These are phyloP conservation scores for Oncorhynchus mykiss DNA, from an alignment of 2,113 vertebrate genomes.

Conservation along the genomic window DNA sequence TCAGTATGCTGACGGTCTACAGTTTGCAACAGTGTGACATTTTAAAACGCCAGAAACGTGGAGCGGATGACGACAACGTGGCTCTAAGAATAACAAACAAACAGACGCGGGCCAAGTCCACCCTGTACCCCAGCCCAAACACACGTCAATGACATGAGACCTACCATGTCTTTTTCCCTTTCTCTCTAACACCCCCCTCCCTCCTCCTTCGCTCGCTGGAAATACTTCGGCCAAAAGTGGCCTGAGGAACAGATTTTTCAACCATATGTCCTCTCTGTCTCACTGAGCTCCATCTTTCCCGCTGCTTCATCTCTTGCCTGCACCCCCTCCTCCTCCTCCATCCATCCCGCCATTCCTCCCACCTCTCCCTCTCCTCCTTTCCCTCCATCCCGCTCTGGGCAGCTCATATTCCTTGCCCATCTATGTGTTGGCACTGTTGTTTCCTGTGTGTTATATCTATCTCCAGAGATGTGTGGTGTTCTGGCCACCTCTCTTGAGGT, in stretches of 20 bases:
- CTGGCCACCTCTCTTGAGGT: neutral
- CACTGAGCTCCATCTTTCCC: constrained; percentile 26
- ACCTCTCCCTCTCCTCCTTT: neutral
- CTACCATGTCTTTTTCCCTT: neutral
- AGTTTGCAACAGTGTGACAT: neutral
- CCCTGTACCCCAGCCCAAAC: constrained; percentile 16
- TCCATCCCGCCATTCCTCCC: neutral
- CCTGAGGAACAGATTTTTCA: constrained; percentile 49
- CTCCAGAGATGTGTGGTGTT: neutral
- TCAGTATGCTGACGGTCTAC: neutral
- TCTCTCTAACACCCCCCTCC: neutral
- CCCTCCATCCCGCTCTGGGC: neutral
- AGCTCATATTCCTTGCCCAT: too few species aligned
- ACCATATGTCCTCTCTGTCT: constrained; percentile 45
- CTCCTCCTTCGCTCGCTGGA: constrained; percentile 16
- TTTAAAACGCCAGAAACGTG: neutral
- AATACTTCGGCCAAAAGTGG: constrained; percentile 21
- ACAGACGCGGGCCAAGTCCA: constrained; percentile 2
- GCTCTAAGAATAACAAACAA: neutral
- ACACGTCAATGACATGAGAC: constrained; percentile 31
- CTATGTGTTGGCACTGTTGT: too few species aligned
- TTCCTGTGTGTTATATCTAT: too few species aligned
- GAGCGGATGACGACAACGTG: neutral
- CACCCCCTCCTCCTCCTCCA: neutral
- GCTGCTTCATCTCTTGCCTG: constrained; percentile 14